Conservation (phyloP, 2,113 vertebrate species). For the Cynopterus brachyotis region DNA sequence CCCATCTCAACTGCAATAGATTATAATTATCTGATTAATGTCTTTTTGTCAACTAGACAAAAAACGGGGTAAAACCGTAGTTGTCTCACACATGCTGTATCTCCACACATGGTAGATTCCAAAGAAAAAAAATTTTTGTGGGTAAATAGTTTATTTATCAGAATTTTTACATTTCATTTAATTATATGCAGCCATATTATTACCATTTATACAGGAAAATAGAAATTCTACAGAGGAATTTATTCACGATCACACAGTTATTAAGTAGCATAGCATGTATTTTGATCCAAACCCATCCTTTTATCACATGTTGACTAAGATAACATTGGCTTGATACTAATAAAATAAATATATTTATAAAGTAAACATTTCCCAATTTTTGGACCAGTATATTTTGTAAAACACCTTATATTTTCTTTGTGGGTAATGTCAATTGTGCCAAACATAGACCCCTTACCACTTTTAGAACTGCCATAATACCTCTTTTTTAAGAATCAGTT, state of each 20-base stretch:
- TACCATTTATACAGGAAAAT: neutral
- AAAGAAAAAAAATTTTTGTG: neutral
- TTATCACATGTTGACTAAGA: neutral
- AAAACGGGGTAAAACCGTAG: neutral
- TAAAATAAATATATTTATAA: constrained; percentile 37
- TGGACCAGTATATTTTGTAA: neutral
- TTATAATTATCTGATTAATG: neutral
- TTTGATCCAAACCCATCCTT: neutral
- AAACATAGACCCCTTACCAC: neutral
- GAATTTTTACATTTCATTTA: neutral
- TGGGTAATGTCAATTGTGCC: neutral
- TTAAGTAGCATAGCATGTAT: neutral
- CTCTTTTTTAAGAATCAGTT: neutral
- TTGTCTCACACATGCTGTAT: neutral
- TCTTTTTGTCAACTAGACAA: neutral
- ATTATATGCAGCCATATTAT: neutral
- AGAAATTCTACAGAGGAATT: neutral
- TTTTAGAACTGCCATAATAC: neutral
- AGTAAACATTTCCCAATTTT: constrained; percentile 25
- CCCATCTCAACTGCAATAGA: neutral
- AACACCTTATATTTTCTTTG: neutral
- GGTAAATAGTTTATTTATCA: neutral
- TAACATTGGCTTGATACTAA: neutral
- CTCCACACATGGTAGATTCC: neutral
- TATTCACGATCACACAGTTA: neutral